Evolutionary conservation across 2,113 vertebrate species (phyloP).

Genomic region (Sigmodon hispidus): DNA sequence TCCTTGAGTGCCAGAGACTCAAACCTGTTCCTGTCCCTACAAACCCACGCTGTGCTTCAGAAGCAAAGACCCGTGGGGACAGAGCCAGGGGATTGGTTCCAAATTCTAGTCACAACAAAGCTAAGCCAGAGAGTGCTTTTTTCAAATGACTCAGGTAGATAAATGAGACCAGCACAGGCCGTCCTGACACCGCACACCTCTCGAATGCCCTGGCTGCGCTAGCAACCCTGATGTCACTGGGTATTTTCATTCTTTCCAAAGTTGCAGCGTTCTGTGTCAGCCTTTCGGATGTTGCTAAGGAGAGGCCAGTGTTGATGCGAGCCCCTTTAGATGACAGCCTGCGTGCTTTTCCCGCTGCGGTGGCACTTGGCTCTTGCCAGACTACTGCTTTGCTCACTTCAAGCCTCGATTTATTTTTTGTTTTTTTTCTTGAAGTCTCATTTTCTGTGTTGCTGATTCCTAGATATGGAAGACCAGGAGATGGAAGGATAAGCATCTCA

Average conservation of each 20-base stretch:
- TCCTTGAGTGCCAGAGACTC: background rate
- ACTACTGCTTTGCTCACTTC: constrained; percentile 7
- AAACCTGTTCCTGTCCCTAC: background rate
- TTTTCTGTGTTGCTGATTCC: constrained; percentile 43
- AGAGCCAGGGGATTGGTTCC: background rate
- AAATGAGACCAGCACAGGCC: constrained; percentile 25
- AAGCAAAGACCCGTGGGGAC: fast-evolving
- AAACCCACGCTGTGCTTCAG: background rate
- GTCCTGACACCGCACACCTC: constrained; percentile 16
- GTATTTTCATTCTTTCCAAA: constrained; percentile 37
- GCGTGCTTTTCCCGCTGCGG: background rate
- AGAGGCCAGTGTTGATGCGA: background rate
- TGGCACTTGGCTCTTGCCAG: background rate
- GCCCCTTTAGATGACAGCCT: background rate
- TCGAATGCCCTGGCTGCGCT: background rate
- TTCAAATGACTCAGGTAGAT: constrained; percentile 51
- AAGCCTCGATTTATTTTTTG: background rate
- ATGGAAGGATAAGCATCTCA: background rate
- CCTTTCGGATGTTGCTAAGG: background rate
- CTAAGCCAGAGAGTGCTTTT: constrained; percentile 15
- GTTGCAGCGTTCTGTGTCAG: constrained; percentile 19
- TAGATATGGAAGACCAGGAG: constrained; percentile 15
- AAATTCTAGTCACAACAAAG: background rate
- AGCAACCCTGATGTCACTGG: constrained; percentile 28
- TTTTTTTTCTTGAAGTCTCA: background rate